Conservation (phyloP, 2,797 vertebrate species). For the Gambusia yucatana region DNA sequence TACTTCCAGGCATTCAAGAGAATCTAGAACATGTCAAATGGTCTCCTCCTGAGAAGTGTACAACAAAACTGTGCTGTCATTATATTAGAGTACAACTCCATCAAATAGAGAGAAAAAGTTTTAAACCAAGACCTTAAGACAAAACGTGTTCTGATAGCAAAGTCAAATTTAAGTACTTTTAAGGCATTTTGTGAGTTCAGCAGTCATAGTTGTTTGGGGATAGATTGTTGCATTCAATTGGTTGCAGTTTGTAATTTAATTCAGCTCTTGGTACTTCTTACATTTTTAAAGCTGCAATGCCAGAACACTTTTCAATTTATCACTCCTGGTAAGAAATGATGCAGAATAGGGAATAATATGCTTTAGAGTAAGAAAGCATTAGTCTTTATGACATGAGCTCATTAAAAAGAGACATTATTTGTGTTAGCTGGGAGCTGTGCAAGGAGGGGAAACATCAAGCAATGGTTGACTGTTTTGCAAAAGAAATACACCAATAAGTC, state of each 20-base stretch:
- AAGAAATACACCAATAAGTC: slow-evolving; percentile 30
- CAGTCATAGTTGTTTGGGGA: not conserved
- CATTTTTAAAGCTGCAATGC: not conserved
- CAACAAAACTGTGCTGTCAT: not conserved
- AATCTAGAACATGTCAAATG: not conserved
- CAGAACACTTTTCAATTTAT: not conserved
- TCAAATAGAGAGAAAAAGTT: not conserved
- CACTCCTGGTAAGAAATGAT: not conserved
- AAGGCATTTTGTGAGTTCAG: not conserved
- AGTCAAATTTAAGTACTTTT: not conserved
- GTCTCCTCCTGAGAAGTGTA: not conserved
- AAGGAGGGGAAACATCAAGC: slow-evolving; percentile 68
- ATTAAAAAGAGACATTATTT: slow-evolving; percentile 65
- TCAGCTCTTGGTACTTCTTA: not conserved
- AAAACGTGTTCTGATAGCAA: not conserved
- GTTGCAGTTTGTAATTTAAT: not conserved
- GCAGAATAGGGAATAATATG: not conserved
- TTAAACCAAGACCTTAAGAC: not conserved
- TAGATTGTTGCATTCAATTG: not conserved
- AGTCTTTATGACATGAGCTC: slow-evolving; percentile 34
- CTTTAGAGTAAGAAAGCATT: not conserved
- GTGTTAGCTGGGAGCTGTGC: slow-evolving; percentile 70
- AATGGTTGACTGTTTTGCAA: slow-evolving; percentile 48
- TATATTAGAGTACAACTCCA: not conserved
- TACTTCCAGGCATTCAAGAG: not conserved